A percentile compares a stretch with the other conserved stretches of the same genome.
These are phyloP conservation scores for Chaenocephalus aceratus DNA, from an alignment of 2,113 vertebrate species.

Conservation along the genomic window DNA sequence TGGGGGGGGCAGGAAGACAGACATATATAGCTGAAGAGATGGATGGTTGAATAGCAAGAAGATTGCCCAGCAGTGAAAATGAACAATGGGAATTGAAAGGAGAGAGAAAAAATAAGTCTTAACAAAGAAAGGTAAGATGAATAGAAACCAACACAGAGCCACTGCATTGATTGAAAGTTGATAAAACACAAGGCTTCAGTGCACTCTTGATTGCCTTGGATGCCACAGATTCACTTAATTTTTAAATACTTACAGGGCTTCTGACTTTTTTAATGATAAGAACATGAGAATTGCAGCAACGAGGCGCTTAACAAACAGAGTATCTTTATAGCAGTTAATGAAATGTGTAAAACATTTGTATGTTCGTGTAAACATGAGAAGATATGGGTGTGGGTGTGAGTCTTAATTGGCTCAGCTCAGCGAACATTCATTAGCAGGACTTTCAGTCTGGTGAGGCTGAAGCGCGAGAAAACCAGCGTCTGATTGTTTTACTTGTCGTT, in stretches of 20 bases:
- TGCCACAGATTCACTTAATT: conserved; percentile 3
- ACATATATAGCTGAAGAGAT: conserved; percentile 25
- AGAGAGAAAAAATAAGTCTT: conserved; percentile 20
- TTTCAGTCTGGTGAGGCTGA: conserved; percentile 34
- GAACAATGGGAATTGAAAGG: conserved; percentile 26
- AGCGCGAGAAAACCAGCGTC: conserved; percentile 4
- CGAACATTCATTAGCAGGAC: conserved; percentile 33
- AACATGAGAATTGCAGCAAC: background rate
- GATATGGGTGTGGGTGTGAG: background rate
- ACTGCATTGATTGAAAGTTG: conserved; percentile 8
- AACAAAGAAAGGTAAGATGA: conserved; percentile 12
- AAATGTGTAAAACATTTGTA: conserved; percentile 20
- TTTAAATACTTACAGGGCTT: background rate
- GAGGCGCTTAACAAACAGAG: background rate
- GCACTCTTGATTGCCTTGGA: conserved; percentile 7
- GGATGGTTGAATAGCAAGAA: conserved; percentile 47
- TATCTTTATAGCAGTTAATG: conserved; percentile 6
- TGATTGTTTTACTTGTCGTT: conserved; percentile 26
- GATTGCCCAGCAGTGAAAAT: conserved; percentile 31
- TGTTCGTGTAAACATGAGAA: conserved; percentile 27
- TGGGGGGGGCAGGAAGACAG: conserved; percentile 1
- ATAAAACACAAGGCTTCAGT: conserved; percentile 3
- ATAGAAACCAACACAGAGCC: conserved; percentile 6
- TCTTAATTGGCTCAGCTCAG: conserved; percentile 32
- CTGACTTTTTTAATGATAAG: conserved; percentile 30